Conservation (phyloP, 1,140 invertebrate species). For the Caenorhabditis briggsae region DNA sequence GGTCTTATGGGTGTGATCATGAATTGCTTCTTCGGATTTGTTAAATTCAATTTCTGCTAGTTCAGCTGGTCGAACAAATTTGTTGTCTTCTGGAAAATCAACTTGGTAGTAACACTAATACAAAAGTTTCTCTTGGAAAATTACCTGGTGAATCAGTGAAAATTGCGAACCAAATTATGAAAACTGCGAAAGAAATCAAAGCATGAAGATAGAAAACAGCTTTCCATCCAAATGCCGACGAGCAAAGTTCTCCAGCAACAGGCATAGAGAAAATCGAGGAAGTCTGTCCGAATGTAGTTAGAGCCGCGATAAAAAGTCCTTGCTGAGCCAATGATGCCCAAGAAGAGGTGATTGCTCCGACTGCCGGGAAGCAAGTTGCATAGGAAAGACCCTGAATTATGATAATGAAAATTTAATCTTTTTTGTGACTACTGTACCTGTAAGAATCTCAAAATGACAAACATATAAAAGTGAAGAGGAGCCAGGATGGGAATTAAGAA, state of each 20-base stretch:
- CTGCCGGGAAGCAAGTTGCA: constrained; percentile 63
- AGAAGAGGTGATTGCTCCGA: constrained; percentile 64
- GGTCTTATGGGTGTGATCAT: constrained; percentile 14
- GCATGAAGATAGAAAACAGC: constrained; percentile 66
- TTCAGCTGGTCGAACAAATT: constrained; percentile 54
- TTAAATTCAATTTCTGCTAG: constrained; percentile 57
- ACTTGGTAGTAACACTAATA: no score
- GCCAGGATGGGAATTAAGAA: constrained; percentile 40
- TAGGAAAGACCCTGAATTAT: constrained; percentile 57
- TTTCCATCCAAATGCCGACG: constrained; percentile 63
- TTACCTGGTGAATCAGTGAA: constrained; percentile 40
- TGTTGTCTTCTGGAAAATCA: constrained; percentile 58
- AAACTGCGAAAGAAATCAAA: constrained; percentile 42
- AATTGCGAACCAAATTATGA: constrained; percentile 32
- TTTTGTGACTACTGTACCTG: neutral
- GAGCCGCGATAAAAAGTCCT: constrained; percentile 63
- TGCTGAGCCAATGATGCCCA: constrained; percentile 66
- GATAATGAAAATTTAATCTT: neutral
- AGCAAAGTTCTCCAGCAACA: constrained; percentile 60
- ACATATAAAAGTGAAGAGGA: neutral
- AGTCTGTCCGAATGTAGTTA: constrained; percentile 67
- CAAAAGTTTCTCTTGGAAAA: neutral
- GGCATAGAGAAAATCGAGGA: constrained; percentile 64
- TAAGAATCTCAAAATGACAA: constrained; percentile 13
- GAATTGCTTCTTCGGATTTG: constrained; percentile 51